Base-by-base conservation (phyloP, 2,797 vertebrate genomes). In the Rhinophrynus dorsalis region DNA sequence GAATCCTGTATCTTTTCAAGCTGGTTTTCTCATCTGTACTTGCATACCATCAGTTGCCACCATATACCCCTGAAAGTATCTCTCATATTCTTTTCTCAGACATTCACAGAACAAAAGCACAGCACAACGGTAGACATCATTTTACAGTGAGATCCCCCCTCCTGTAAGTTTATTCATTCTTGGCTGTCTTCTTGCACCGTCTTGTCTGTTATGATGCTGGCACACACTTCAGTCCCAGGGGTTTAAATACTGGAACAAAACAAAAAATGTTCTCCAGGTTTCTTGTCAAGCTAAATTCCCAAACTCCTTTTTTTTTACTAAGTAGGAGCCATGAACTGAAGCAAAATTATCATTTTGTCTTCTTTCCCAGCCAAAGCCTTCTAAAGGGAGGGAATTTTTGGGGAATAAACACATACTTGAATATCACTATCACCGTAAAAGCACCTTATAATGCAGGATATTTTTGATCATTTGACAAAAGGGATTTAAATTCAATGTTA, bases 161-260 rank as follows among this genome's bases (percentile, higher is more conserved):
- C 68, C 69, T 68, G 32, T 9, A 55, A 75, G 75, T 60, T 79
- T 79, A 78, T 81, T 78, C 73, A 71, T 58, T 83, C 77, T 83
- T 85, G 84, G 80, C 83, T 76, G 65, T 52, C 63, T 44, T 47
- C 69, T 77, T 40, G 33, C 48, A 0, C 74, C 78, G 78, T 80
- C 80, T 84, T 88, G 84, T 86, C 83, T 83, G 72, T 83, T 81
- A 83, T 44, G 76, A 68, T 83, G 75, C 45, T 85, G 81, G 79
- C 80, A 79, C 75, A 72, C 61, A 81, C 44, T 64, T 74, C 48
- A 51, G 40, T 70, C 80, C 52, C 42, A 38, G 70, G 74, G 82
- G 81, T 77, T 72, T 68, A 29, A 75, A 73, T 75, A 54, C 65
- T 85, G 79, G 79, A 85, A 78, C 57, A 76, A 61, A 79, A 48